Base-by-base conservation (phyloP, 2,113 vertebrate species). In the Lycaon pictus region DNA sequence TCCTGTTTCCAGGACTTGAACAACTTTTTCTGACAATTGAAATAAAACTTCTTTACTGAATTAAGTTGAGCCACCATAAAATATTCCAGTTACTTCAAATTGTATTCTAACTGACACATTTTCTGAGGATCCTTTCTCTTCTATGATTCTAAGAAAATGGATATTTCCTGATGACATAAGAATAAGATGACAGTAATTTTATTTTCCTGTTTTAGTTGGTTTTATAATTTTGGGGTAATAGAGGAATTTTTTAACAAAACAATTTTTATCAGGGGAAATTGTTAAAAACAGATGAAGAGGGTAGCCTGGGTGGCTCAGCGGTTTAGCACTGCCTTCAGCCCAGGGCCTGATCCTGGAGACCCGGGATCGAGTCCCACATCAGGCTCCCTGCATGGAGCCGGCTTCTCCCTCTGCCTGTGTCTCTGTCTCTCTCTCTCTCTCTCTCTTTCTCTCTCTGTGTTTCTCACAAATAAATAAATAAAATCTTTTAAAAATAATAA, bases 11-110 rank as follows among this genome's bases (percentile, higher is more conserved):
- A 95, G 90, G 72, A 7, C 53, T 82, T 19, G 80, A 43, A 56
- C 63, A 91, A 84, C 7, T 62, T 84, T 74, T 93, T 53, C 67
- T 85, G 17, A 88, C 25, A 87, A 90, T 67, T 76, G 63, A 95
- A 95, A 94, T 92, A 72, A 90, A 88, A 35, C 7, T 74, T 88
- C 51, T 67, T 76, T 80, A 80, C 19, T 53, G 48, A 95, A 51
- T 92, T 83, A 90, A 94, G 86, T 90, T 12, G 20, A 84, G 19
- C 9, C 25, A 76, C 71, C 43, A 58, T 77, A 88, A 94, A 94
- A 81, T 22, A 77, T 53, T 32, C 25, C 81, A 48, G 69, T 90
- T 88, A 71, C 48, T 90, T 58, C 48, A 76, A 94, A 63, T 12
- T 86, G 2, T 69, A 69, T 35, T 80, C 32, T 51, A 63, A 69